Evolutionary conservation across 2,888 invertebrate species (phyloP).

Genomic region (Elmis aenea): DNA sequence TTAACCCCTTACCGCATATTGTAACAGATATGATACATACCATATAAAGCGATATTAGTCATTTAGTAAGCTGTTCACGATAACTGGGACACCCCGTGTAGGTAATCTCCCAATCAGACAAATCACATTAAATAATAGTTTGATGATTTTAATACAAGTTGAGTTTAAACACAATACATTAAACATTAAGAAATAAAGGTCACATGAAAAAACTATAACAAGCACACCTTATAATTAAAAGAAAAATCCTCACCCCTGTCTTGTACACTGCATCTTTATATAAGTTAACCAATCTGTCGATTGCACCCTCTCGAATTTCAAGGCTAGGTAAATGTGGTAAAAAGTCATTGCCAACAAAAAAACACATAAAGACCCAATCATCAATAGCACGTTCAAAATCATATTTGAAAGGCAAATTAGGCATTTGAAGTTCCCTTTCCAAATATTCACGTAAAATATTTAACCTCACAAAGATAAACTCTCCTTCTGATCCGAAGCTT

Average conservation of each 20-base stretch:
- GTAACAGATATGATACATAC: no score
- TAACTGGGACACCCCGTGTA: no score
- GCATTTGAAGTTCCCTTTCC: conserved; percentile 83
- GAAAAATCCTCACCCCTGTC: conserved; percentile 64
- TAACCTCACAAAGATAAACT: conserved; percentile 90
- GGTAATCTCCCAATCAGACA: no score
- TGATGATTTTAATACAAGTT: no score
- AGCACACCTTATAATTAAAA: not conserved
- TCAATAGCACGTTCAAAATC: conserved; percentile 94
- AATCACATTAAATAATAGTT: no score
- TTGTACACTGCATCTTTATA: conserved; percentile 94
- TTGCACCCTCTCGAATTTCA: conserved; percentile 95
- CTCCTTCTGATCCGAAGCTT: conserved; percentile 68
- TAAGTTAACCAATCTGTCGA: conserved; percentile 85
- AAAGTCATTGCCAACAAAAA: conserved; percentile 99
- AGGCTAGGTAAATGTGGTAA: conserved; percentile 95
- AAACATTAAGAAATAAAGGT: no score
- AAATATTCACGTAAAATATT: conserved; percentile 91
- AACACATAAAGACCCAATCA: conserved; percentile 99
- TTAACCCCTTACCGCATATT: no score
- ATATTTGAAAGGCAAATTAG: conserved; percentile 87
- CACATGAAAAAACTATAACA: no score
- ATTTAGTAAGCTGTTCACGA: no score
- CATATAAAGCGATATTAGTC: no score
- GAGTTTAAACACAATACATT: no score